Percentiles rank a stretch among this genome's conserved stretches.
Evolutionary conservation across 2,797 vertebrate genomes (phyloP).

Genomic region (Erpetoichthys calabaricus): DNA sequence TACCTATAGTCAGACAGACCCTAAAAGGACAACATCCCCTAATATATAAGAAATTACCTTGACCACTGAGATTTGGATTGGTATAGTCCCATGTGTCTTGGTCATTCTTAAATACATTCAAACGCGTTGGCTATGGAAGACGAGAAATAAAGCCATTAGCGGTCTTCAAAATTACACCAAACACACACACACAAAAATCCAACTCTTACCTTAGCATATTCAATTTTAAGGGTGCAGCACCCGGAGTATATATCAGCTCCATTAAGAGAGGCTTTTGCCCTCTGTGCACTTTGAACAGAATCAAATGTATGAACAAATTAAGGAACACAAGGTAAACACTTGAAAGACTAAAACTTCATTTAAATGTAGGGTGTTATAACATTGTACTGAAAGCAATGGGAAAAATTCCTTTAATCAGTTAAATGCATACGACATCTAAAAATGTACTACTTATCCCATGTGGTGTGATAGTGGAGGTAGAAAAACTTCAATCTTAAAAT

Average conservation of each 20-base stretch:
- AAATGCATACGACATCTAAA: background rate
- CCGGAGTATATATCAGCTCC: conserved; percentile 94
- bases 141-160: conserved; percentile 1
- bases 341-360: too few relatives aligned
- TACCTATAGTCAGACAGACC: conserved; percentile 6
- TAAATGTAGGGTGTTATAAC: background rate
- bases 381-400: background rate
- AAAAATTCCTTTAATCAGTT: background rate
- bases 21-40: background rate
- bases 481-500: too few relatives aligned
- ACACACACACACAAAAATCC: background rate
- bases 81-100: conserved; percentile 96
- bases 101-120: conserved; percentile 95
- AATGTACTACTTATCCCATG: too few relatives aligned
- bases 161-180: too few relatives aligned
- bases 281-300: conserved; percentile 86
- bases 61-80: conserved; percentile 80
- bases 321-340: conserved; percentile 20
- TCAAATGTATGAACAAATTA: conserved; percentile 64
- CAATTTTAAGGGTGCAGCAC: conserved; percentile 91
- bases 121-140: conserved; percentile 68
- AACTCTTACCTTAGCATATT: conserved; percentile 80
- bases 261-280: conserved; percentile 88
- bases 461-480: too few relatives aligned
- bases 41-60: conserved; percentile 59